Evolutionary conservation across 64 coral and sea anemone genomes (phyloP).

Genomic region (Montipora foliosa): DNA sequence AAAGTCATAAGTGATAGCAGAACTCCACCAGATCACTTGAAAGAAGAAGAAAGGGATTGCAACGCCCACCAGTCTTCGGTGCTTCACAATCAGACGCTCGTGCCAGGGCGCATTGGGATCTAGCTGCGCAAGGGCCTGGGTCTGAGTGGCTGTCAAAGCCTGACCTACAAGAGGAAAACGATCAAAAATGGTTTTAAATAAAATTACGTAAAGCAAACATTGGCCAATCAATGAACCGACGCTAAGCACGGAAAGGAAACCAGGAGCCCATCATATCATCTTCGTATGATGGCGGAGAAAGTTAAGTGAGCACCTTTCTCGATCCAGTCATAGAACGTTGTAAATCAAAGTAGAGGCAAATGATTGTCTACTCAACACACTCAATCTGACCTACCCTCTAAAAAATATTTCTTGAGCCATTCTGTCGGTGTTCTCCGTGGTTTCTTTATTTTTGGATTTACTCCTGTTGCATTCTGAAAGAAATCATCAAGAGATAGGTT

Average conservation of each 20-base stretch:
- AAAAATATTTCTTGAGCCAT: slow-evolving; percentile 39
- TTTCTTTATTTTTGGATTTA: slow-evolving; percentile 7
- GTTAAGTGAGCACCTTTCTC: background rate
- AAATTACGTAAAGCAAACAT: background rate
- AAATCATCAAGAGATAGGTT: background rate
- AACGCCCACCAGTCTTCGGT: slow-evolving; percentile 77
- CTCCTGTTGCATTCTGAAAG: background rate
- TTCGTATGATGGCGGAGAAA: background rate
- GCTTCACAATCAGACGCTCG: slow-evolving; percentile 65
- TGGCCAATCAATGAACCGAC: background rate
- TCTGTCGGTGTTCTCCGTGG: background rate
- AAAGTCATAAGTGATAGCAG: slow-evolving; percentile 71
- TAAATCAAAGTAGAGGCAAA: background rate
- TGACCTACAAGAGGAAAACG: slow-evolving; percentile 34
- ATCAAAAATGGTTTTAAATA: background rate
- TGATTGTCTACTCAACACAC: background rate
- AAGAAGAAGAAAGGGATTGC: slow-evolving; percentile 71
- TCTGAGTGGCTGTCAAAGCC: slow-evolving; percentile 53
- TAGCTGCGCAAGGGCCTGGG: slow-evolving; percentile 64
- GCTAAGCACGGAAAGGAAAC: too few relatives aligned
- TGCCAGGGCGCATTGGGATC: slow-evolving; percentile 68
- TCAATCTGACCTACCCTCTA: background rate
- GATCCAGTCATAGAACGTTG: background rate
- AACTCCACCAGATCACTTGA: slow-evolving; percentile 86
- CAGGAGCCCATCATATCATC: too few relatives aligned